phyloP scores from a whole-genome alignment of 2,113 vertebrate species.

The Fregata magnificens region DNA sequence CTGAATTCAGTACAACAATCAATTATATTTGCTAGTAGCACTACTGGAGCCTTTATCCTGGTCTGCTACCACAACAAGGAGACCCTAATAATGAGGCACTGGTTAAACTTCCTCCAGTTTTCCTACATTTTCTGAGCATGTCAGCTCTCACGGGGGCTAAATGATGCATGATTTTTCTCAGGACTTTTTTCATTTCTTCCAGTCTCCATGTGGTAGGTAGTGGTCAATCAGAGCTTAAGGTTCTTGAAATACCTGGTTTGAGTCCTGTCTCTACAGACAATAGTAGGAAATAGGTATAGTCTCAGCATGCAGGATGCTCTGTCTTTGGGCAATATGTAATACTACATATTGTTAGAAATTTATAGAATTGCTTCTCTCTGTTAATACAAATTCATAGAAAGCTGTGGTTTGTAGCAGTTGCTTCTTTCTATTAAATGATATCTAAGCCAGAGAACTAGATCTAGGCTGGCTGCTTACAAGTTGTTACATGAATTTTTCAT shows the following conservation, averaged over 20 bases:
- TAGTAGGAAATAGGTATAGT: background rate
- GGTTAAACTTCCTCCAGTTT: background rate
- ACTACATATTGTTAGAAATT: background rate
- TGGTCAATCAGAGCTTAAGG: background rate
- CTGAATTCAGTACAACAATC: background rate
- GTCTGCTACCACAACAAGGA: background rate
- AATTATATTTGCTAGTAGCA: background rate
- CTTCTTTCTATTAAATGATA: background rate
- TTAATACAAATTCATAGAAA: background rate
- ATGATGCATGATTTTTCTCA: background rate
- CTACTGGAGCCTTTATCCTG: background rate
- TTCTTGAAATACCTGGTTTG: background rate
- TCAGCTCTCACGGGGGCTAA: background rate
- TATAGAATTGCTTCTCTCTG: background rate
- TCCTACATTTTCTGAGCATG: background rate
- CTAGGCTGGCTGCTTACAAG: background rate
- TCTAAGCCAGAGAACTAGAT: background rate
- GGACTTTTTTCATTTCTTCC: background rate
- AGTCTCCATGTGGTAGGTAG: background rate
- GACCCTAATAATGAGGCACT: background rate
- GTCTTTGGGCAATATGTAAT: background rate
- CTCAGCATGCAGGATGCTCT: background rate
- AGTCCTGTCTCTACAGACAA: background rate
- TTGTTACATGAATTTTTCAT: background rate
- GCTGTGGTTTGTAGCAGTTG: background rate